Evolutionary conservation across 1,140 invertebrate genomes (phyloP).

Genomic region (Calephelis virginiensis): DNA sequence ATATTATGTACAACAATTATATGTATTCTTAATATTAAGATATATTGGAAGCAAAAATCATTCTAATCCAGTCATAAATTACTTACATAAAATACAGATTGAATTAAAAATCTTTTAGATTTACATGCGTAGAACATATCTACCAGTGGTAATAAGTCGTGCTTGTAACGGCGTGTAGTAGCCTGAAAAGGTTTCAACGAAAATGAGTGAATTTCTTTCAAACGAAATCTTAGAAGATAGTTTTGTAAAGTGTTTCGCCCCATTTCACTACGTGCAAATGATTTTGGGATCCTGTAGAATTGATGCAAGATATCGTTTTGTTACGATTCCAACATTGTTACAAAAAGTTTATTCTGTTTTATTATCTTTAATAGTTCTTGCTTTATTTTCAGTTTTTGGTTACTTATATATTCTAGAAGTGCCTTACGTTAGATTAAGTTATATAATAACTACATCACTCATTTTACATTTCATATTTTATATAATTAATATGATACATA

Average conservation of each 20-base stretch:
- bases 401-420: not conserved
- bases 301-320: conserved; percentile 42
- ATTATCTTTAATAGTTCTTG: not conserved
- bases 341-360: conserved; percentile 45
- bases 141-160: no score
- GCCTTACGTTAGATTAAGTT: not conserved
- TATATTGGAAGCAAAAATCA: no score
- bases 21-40: no score
- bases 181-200: not conserved
- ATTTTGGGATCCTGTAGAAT: conserved; percentile 44
- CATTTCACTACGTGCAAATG: conserved; percentile 37
- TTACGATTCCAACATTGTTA: conserved; percentile 37
- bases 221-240: conserved; percentile 51
- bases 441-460: not conserved
- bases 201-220: conserved; percentile 42
- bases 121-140: no score
- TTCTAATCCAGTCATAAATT: no score
- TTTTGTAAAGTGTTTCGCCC: conserved; percentile 36
- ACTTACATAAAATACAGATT: no score
- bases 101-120: no score
- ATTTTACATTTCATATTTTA: not conserved
- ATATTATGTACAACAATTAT: no score
- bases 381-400: not conserved
- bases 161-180: no score
- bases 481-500: conserved; percentile 38